phyloP scores from a whole-genome alignment of 2,113 vertebrate genomes.

The Hiodon alosoides region DNA sequence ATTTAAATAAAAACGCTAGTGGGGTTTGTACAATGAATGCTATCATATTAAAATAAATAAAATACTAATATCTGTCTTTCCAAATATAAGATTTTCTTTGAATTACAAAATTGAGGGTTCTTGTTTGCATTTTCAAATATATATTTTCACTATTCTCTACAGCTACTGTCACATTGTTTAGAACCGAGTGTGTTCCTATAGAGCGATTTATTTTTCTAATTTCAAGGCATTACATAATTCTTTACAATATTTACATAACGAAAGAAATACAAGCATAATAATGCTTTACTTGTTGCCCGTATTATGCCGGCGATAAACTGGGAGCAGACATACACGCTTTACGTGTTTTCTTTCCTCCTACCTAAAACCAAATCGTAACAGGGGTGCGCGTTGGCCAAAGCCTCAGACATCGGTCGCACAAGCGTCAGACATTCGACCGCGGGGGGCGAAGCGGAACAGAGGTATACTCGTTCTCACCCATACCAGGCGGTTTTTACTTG shows the following conservation, averaged over 20 bases:
- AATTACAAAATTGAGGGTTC: slow-evolving; percentile 72
- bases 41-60: slow-evolving; percentile 87
- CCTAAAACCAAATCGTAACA: neutral
- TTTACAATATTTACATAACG: slow-evolving; percentile 49
- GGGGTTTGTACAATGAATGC: slow-evolving; percentile 70
- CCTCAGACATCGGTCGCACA: neutral
- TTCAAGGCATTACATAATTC: slow-evolving; percentile 33
- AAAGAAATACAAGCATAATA: slow-evolving; percentile 1
- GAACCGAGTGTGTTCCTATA: slow-evolving; percentile 41
- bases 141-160: slow-evolving; percentile 20
- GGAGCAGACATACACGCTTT: neutral
- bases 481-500: too few species aligned
- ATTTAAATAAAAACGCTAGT: slow-evolving; percentile 40
- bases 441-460: neutral
- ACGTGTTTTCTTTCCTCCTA: neutral
- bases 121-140: slow-evolving; percentile 36
- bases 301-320: neutral
- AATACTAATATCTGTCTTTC: slow-evolving; percentile 61
- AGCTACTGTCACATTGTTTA: slow-evolving; percentile 33
- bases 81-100: slow-evolving; percentile 73
- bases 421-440: neutral
- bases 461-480: too few species aligned
- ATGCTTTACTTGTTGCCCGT: neutral
- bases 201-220: slow-evolving; percentile 26
- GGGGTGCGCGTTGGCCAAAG: neutral